Evolutionary conservation across 2,888 invertebrate genomes (phyloP).

Genomic region (Lasius fuliginosus): DNA sequence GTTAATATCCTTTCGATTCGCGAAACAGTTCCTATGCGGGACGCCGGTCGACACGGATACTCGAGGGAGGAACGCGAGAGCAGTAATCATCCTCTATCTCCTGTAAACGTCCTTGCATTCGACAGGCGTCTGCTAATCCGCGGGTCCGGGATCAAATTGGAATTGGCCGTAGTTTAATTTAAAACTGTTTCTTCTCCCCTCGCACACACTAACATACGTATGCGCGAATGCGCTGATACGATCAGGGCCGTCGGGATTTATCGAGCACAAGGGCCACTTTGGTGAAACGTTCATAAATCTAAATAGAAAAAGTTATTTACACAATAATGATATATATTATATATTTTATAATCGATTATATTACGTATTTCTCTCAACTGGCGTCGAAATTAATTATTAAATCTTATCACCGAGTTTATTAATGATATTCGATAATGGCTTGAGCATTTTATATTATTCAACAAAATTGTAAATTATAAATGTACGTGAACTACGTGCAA

Average conservation of each 20-base stretch:
- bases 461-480: not conserved
- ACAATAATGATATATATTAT: not conserved
- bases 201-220: not conserved
- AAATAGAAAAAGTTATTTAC: not conserved
- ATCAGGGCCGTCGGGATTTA: conserved; percentile 26
- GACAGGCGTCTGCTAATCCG: conserved; percentile 69
- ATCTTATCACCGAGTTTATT: not conserved
- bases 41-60: not conserved
- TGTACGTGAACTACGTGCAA: not conserved
- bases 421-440: not conserved
- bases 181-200: conserved; percentile 70
- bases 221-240: not conserved
- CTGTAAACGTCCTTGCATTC: conserved; percentile 63
- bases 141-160: conserved; percentile 73
- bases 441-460: not conserved
- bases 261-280: not conserved
- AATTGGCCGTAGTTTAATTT: conserved; percentile 78
- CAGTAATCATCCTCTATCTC: conserved; percentile 44
- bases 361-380: not conserved
- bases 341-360: not conserved
- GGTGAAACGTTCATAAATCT: not conserved
- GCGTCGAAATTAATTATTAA: not conserved
- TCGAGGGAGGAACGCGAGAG: conserved; percentile 18
- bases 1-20: conserved; percentile 69
- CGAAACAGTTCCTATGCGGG: conserved; percentile 58